phyloP scores from a whole-genome alignment of 2,797 vertebrate genomes.

The Podarcis siculus region DNA sequence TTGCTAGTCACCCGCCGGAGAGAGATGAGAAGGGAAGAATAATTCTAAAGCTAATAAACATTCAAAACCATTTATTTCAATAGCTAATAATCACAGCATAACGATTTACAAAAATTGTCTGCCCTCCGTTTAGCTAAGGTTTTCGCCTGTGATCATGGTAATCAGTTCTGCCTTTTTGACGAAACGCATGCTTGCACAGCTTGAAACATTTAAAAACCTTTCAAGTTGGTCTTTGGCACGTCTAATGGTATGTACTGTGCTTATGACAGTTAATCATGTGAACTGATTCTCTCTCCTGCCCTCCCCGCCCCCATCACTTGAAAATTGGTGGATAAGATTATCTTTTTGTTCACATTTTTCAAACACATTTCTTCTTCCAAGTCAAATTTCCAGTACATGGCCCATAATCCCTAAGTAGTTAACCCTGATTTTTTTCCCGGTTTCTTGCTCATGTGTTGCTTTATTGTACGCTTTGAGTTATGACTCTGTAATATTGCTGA shows the following conservation, averaged over 20 bases:
- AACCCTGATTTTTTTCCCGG: background rate
- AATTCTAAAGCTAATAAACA: conserved; percentile 62
- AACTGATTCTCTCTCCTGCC: conserved; percentile 59
- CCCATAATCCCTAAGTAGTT: conserved; percentile 6
- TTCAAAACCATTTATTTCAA: conserved; percentile 57
- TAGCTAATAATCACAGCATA: conserved; percentile 59
- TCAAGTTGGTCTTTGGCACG: conserved; percentile 73
- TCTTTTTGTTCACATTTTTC: conserved; percentile 28
- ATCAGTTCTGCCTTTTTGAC: conserved; percentile 71
- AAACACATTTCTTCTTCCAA: conserved; percentile 63
- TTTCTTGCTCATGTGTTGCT: background rate
- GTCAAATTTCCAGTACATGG: conserved; percentile 60
- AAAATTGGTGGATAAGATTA: conserved; percentile 69
- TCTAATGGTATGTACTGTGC: conserved; percentile 69
- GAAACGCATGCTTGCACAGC: conserved; percentile 73
- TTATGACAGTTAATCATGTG: conserved; percentile 78
- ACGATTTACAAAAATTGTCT: conserved; percentile 68
- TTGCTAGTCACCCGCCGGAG: conserved; percentile 39
- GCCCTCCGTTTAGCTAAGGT: conserved; percentile 67
- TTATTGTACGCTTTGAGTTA: conserved; percentile 7
- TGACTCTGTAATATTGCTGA: background rate
- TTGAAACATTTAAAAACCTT: conserved; percentile 77
- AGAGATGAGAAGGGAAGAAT: conserved; percentile 54
- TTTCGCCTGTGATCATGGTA: conserved; percentile 68
- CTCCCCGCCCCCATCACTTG: conserved; percentile 49